These are phyloP conservation scores for Nesoenas mayeri DNA, from an alignment of 2,113 vertebrate species.

Conservation along the genomic window DNA sequence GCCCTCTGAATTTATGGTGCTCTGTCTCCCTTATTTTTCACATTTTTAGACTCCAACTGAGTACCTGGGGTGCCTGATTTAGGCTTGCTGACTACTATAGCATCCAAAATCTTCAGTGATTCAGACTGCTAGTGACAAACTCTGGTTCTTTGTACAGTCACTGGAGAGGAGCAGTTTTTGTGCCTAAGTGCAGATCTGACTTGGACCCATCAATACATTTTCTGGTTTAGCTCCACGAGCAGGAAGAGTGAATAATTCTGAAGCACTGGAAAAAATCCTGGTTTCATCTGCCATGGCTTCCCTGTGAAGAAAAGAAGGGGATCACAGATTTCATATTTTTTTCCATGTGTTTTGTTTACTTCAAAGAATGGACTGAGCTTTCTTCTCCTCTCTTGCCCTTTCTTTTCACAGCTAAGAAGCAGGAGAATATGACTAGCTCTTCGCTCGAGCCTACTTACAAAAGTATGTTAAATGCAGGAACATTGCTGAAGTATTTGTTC, in stretches of 20 bases:
- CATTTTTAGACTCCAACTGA: background rate
- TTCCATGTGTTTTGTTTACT: background rate
- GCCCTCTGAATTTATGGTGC: background rate
- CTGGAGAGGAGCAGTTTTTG: background rate
- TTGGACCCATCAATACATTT: background rate
- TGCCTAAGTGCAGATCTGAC: background rate
- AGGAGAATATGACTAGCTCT: background rate
- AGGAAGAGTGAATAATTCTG: background rate
- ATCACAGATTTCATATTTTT: background rate
- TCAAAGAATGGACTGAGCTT: background rate
- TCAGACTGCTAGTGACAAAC: background rate
- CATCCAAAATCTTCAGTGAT: constrained; percentile 5
- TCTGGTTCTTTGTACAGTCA: background rate
- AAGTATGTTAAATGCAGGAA: background rate
- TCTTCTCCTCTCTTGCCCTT: background rate
- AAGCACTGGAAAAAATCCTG: constrained; percentile 10
- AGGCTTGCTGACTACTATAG: background rate
- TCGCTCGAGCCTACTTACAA: background rate
- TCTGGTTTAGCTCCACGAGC: background rate
- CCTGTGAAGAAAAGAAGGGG: background rate
- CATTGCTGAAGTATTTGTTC: background rate
- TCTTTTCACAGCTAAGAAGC: background rate
- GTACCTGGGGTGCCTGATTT: background rate
- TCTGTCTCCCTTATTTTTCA: background rate
- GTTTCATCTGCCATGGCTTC: background rate